Evolutionary conservation across 2,888 invertebrate species (phyloP).

Genomic region (Dicycla oo): DNA sequence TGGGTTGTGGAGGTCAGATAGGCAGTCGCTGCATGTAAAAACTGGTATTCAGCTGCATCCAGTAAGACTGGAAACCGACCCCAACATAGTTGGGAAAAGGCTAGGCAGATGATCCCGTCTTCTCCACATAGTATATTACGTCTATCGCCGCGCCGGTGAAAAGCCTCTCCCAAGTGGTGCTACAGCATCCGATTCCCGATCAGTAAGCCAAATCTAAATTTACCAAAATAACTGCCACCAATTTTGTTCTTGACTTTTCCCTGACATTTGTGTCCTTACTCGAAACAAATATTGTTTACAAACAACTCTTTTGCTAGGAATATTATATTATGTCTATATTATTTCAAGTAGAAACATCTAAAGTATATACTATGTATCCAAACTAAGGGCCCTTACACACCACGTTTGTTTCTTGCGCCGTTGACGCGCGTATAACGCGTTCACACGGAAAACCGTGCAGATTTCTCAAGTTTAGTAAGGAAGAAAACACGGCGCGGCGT

Average conservation of each 20-base stretch:
- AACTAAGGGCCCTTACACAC: too few relatives aligned
- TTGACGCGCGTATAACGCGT: too few relatives aligned
- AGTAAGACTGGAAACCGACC: too few relatives aligned
- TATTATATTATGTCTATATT: slow-evolving; percentile 11
- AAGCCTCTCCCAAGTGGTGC: not conserved
- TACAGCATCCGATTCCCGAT: not conserved
- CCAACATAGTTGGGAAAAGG: too few relatives aligned
- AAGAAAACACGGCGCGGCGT: too few relatives aligned
- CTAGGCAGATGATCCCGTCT: too few relatives aligned
- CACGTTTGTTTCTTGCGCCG: too few relatives aligned
- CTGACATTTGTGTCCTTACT: not conserved
- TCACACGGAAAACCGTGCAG: too few relatives aligned
- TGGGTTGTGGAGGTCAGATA: too few relatives aligned
- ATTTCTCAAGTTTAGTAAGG: too few relatives aligned
- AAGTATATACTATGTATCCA: not conserved
- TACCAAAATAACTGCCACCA: not conserved
- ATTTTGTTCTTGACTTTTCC: not conserved
- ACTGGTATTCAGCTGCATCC: too few relatives aligned
- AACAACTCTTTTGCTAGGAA: slow-evolving; percentile 15
- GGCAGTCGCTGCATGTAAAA: too few relatives aligned
- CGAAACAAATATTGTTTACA: slow-evolving; percentile 10
- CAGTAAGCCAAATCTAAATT: not conserved
- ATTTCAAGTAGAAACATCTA: slow-evolving; percentile 15
- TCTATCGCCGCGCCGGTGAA: not conserved
- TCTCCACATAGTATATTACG: not conserved